Conservation (phyloP, 23 tunicate species). For the Ciona savignyi region DNA sequence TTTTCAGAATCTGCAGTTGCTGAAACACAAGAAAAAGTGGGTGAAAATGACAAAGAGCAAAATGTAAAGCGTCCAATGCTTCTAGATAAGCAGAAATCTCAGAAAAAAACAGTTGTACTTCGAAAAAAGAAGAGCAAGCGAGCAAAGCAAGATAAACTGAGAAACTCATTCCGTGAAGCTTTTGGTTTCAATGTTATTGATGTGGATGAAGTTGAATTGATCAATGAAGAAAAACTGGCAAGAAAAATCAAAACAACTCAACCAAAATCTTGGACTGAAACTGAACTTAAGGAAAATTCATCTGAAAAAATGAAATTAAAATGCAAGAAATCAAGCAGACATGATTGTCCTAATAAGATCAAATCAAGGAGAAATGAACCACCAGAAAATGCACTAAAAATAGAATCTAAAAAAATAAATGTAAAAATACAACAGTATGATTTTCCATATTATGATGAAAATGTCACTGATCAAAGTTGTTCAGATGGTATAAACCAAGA, state of each 20-base stretch:
- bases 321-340: neutral
- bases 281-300: neutral
- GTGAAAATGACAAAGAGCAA: neutral
- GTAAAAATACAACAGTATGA: neutral
- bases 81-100: conserved; percentile 40
- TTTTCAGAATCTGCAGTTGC: conserved; percentile 13
- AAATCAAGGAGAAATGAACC: conserved; percentile 11
- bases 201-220: conserved; percentile 11
- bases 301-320: neutral
- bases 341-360: neutral
- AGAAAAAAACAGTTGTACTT: neutral
- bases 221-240: neutral
- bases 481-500: neutral
- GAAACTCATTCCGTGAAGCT: conserved; percentile 77
- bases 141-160: conserved; percentile 2
- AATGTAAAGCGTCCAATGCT: conserved; percentile 17
- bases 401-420: too few relatives aligned
- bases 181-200: conserved; percentile 66
- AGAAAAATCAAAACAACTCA: neutral
- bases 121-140: conserved; percentile 2
- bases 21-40: neutral
- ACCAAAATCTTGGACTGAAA: conserved; percentile 11
- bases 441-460: neutral
- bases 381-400: neutral
- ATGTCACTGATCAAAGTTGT: neutral